These are phyloP conservation scores for Falco cherrug DNA, from an alignment of 2,797 vertebrate species.

Conservation along the genomic window DNA sequence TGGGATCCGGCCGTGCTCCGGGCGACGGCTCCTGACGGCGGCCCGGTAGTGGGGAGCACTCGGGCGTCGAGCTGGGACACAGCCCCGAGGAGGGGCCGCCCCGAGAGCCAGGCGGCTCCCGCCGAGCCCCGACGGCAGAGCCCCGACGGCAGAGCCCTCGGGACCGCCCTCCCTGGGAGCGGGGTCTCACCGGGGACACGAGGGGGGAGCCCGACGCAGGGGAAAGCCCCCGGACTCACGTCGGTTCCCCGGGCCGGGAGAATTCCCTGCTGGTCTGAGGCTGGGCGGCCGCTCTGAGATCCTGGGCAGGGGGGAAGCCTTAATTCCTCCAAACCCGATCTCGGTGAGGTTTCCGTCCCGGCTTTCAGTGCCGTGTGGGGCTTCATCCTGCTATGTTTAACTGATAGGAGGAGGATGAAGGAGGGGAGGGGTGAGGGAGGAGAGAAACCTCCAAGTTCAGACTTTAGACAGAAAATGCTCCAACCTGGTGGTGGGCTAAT, in stretches of 20 bases:
- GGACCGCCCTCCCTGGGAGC: no score
- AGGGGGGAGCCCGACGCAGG: neutral
- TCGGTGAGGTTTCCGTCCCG: neutral
- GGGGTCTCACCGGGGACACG: neutral
- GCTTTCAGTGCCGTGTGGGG: neutral
- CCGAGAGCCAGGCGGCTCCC: neutral
- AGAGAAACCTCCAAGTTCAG: neutral
- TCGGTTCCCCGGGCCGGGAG: neutral
- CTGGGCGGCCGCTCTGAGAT: neutral
- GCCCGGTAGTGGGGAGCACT: neutral
- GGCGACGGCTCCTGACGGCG: neutral
- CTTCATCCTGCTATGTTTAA: neutral
- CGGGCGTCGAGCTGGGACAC: neutral
- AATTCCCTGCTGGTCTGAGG: neutral
- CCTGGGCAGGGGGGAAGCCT: neutral
- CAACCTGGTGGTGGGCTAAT: rapidly evolving
- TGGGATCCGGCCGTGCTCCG: neutral
- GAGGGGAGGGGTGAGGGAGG: neutral
- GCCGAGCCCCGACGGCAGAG: neutral
- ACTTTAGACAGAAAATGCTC: neutral
- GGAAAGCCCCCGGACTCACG: neutral
- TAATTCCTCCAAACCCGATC: neutral
- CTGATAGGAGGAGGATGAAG: neutral
- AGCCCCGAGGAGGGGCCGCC: neutral
- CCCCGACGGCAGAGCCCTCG: neutral